Percentiles rank a stretch among this genome's conserved stretches.
phyloP scores from a whole-genome alignment of 2,797 vertebrate species.

The Cottoperca gobio region DNA sequence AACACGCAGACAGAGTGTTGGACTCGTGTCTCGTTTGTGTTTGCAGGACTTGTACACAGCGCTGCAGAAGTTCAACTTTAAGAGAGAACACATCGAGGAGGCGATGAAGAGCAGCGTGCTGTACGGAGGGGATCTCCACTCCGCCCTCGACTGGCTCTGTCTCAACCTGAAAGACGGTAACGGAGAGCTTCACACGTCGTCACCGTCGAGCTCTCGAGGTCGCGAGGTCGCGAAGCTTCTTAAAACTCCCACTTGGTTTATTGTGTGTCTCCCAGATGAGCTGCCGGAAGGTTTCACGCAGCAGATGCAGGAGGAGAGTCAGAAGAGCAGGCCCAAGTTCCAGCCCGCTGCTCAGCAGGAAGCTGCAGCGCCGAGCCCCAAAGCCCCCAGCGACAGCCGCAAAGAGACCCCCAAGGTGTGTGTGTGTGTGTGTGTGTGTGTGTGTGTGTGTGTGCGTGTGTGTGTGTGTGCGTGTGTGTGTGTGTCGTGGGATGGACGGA shows the following conservation, averaged over 20 bases:
- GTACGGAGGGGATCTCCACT: conserved; percentile 96
- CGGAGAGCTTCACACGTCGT: not conserved
- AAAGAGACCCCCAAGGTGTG: conserved; percentile 74
- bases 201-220: not conserved
- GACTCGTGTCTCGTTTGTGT: conserved; percentile 33
- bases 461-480: too few species aligned
- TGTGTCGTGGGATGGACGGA: too few species aligned
- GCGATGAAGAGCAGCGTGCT: conserved; percentile 97
- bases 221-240: not conserved
- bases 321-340: conserved; percentile 89
- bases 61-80: conserved; percentile 93
- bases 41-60: conserved; percentile 95
- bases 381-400: conserved; percentile 30
- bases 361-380: conserved; percentile 39
- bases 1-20: too few species aligned
- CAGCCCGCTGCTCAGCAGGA: conserved; percentile 76
- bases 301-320: conserved; percentile 92
- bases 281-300: conserved; percentile 97
- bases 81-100: conserved; percentile 95
- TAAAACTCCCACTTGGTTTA: not conserved
- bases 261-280: conserved; percentile 82
- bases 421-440: not conserved
- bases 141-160: conserved; percentile 98
- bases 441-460: too few species aligned
- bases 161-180: conserved; percentile 96